Conservation (phyloP, 2,113 vertebrate genomes). For the Hippocampus comes region DNA sequence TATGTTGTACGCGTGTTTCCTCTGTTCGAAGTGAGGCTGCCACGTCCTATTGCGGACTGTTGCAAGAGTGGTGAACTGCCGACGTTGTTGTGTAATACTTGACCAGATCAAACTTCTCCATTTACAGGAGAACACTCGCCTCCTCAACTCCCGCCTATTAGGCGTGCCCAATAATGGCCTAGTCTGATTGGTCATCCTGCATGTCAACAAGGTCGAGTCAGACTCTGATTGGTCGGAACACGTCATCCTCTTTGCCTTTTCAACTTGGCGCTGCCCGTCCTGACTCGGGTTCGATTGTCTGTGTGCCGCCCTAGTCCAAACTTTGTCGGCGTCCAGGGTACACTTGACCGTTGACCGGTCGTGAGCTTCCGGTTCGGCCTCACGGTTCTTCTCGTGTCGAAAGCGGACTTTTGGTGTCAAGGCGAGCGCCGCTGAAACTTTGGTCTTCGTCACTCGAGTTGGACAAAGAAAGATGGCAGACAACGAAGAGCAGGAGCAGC, state of each 20-base stretch:
- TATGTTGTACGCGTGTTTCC: neutral
- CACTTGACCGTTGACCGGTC: slow-evolving; percentile 15
- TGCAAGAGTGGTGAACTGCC: neutral
- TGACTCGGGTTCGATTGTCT: neutral
- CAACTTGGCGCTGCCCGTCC: neutral
- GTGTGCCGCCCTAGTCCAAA: neutral
- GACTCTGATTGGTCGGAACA: neutral
- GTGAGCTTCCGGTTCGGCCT: slow-evolving; percentile 8
- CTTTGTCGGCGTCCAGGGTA: neutral
- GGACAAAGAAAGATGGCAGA: slow-evolving; percentile 68
- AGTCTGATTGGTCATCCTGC: neutral
- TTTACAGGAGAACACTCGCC: neutral
- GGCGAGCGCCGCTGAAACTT: slow-evolving; percentile 20
- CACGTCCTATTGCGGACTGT: neutral
- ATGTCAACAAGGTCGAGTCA: neutral
- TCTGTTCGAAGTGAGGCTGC: neutral
- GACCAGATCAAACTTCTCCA: neutral
- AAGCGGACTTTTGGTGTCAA: neutral
- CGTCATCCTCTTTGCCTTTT: neutral
- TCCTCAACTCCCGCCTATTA: too few relatives aligned
- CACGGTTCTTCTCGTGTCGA: neutral
- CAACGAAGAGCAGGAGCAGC: slow-evolving; percentile 40
- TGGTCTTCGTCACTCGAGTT: slow-evolving; percentile 22
- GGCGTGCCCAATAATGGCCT: neutral
- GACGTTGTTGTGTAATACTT: slow-evolving; percentile 2